phyloP scores from a whole-genome alignment of 2,888 invertebrate species.

The Neuroscelio doddi region DNA sequence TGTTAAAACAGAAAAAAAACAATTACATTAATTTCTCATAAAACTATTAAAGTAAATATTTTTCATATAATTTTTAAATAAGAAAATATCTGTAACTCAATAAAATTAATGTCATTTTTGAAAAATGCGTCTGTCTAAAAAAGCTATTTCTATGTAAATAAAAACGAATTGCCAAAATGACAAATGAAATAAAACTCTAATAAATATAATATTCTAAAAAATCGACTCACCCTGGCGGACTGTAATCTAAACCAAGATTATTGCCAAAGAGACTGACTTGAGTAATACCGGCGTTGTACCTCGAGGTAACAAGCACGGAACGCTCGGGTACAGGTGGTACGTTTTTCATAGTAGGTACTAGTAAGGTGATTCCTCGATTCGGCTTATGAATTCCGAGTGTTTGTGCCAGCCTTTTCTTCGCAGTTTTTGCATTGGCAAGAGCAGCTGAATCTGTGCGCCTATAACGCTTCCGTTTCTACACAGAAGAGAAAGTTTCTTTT shows the following conservation, averaged over 20 bases:
- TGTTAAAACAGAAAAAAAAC: too few species aligned
- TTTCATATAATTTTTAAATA: too few species aligned
- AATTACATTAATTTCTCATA: too few species aligned
- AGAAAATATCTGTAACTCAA: too few species aligned
- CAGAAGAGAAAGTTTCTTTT: slow-evolving; percentile 47
- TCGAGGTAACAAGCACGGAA: slow-evolving; percentile 48
- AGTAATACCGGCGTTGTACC: slow-evolving; percentile 73
- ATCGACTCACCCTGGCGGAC: slow-evolving; percentile 66
- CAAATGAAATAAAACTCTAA: too few species aligned
- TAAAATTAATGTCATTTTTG: too few species aligned
- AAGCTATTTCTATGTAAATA: too few species aligned
- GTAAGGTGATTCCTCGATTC: slow-evolving; percentile 29
- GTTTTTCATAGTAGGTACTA: slow-evolving; percentile 53
- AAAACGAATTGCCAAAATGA: too few species aligned
- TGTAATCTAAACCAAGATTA: slow-evolving; percentile 79
- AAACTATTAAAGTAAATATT: too few species aligned
- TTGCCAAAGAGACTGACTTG: slow-evolving; percentile 80
- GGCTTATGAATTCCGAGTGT: slow-evolving; percentile 72
- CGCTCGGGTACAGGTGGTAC: slow-evolving; percentile 39
- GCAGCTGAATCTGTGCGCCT: slow-evolving; percentile 58
- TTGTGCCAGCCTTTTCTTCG: slow-evolving; percentile 73
- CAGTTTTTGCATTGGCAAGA: slow-evolving; percentile 63
- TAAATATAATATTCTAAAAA: too few species aligned
- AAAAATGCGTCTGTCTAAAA: too few species aligned
- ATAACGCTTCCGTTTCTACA: slow-evolving; percentile 56